Percentiles rank a stretch among this genome's conserved stretches.
phyloP scores from a whole-genome alignment of 2,888 invertebrate species.

The Stenolophus ochropezus region DNA sequence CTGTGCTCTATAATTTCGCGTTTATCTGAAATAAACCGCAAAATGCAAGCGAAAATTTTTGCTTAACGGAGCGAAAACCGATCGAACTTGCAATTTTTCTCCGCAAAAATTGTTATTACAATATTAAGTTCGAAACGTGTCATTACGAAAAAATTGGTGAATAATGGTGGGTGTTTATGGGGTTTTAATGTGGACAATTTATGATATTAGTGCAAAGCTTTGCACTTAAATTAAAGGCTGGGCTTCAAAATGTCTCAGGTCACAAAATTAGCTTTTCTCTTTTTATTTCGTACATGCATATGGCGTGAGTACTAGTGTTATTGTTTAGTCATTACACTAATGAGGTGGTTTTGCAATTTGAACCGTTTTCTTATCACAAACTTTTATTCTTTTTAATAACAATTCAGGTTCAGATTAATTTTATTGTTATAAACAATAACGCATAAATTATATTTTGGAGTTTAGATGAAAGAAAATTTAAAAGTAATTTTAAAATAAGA shows the following conservation, averaged over 20 bases:
- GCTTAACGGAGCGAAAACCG: constrained; percentile 34
- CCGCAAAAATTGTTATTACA: constrained; percentile 39
- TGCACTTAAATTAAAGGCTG: background rate
- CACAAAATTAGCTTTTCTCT: background rate
- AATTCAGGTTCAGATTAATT: too few relatives aligned
- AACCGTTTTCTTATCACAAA: background rate
- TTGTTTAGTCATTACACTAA: background rate
- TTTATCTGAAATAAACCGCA: constrained; percentile 51
- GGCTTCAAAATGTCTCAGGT: background rate
- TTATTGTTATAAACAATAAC: too few relatives aligned
- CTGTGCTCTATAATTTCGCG: constrained; percentile 33
- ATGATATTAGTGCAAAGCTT: background rate
- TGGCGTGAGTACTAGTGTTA: background rate
- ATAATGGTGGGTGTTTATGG: constrained; percentile 31
- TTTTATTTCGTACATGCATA: background rate
- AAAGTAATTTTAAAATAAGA: too few relatives aligned
- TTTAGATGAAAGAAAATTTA: too few relatives aligned
- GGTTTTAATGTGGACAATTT: constrained; percentile 31
- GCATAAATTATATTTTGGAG: too few relatives aligned
- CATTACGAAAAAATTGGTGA: constrained; percentile 11
- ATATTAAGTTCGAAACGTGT: constrained; percentile 22
- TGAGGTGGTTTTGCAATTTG: background rate
- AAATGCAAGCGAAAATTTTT: constrained; percentile 47
- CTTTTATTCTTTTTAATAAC: too few relatives aligned
- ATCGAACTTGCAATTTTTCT: constrained; percentile 43